These are phyloP conservation scores for Nothoprocta pentlandii DNA, from an alignment of 2,113 vertebrate species.

Conservation along the genomic window DNA sequence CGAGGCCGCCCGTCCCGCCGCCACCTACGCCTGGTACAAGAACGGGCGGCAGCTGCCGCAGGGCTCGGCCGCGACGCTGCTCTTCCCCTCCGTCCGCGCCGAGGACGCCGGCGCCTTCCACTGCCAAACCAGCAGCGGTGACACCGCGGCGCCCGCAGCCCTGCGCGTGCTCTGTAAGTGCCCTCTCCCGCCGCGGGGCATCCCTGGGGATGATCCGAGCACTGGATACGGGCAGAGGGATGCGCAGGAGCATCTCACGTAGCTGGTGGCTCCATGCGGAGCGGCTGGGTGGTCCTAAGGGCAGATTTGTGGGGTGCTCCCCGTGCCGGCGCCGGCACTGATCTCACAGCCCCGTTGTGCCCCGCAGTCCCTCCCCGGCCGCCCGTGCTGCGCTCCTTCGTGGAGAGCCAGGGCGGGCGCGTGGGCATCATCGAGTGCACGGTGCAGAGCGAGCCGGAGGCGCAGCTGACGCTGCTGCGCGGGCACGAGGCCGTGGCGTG, in stretches of 20 bases:
- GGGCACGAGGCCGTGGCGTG: constrained; percentile 7
- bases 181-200: too few species aligned
- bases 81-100: not conserved
- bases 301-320: not conserved
- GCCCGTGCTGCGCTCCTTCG: constrained; percentile 60
- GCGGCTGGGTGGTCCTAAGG: too few species aligned
- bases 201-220: too few species aligned
- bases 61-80: not conserved
- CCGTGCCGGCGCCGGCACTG: rapidly evolving
- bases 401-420: constrained; percentile 44
- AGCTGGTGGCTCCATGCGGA: too few species aligned
- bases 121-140: constrained; percentile 37
- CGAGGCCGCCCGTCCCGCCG: not conserved
- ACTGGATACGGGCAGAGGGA: too few species aligned
- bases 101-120: constrained; percentile 69
- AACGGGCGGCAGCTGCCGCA: constrained; percentile 28
- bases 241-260: not conserved
- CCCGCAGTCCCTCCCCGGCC: constrained; percentile 66
- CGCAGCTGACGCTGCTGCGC: constrained; percentile 58
- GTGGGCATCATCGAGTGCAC: constrained; percentile 74
- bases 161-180: constrained; percentile 76
- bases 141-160: not conserved
- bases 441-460: constrained; percentile 72
- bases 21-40: constrained; percentile 74
- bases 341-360: not conserved